Conservation (phyloP, 2,797 vertebrate species). For the Acipenser transmontanus region DNA sequence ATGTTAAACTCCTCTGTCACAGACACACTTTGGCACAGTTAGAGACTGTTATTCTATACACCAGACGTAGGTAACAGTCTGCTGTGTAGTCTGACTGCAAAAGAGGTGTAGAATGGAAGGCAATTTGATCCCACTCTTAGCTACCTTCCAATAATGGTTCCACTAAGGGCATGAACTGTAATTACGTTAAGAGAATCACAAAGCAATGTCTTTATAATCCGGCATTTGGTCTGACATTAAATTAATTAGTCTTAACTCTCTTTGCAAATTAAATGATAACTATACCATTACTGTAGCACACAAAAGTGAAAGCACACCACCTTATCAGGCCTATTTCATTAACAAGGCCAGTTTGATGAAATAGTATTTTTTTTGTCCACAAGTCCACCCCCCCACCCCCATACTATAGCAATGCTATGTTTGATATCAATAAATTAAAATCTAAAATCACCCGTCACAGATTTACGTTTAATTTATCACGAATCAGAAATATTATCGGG, state of each 20-base stretch:
- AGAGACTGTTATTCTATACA: conserved; percentile 43
- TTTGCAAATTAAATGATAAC: neutral
- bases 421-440: no score
- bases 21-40: conserved; percentile 33
- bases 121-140: conserved; percentile 44
- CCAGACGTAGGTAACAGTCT: conserved; percentile 44
- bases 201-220: conserved; percentile 32
- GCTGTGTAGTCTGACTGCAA: conserved; percentile 38
- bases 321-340: neutral
- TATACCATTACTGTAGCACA: neutral
- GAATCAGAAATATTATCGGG: no score
- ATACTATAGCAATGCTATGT: no score
- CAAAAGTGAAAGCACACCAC: neutral
- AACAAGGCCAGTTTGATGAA: no score
- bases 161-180: conserved; percentile 48
- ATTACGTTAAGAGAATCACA: conserved; percentile 48
- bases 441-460: no score
- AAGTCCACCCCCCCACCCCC: no score
- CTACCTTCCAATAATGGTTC: conserved; percentile 48
- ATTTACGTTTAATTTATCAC: no score
- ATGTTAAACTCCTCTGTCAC: conserved; percentile 33
- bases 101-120: conserved; percentile 54
- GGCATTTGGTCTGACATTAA: conserved; percentile 30
- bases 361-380: no score
- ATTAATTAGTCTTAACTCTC: conserved; percentile 34